These are phyloP conservation scores for Scaptomyza hsui DNA, from an alignment of 1,140 invertebrate genomes.

Conservation along the genomic window DNA sequence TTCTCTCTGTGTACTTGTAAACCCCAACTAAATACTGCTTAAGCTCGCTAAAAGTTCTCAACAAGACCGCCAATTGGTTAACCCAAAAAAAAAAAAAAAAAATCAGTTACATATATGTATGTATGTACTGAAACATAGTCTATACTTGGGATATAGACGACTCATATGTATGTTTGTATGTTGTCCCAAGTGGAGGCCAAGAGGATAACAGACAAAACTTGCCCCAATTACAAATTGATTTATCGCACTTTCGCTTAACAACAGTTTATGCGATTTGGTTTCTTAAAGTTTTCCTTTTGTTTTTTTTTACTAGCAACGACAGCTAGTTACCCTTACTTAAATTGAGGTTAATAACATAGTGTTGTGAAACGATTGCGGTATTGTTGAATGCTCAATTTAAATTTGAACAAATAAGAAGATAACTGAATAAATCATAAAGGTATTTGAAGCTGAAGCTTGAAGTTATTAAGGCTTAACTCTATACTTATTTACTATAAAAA, in stretches of 20 bases:
- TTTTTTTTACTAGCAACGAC: conserved; percentile 31
- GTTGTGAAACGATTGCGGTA: no score
- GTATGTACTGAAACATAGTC: conserved; percentile 1
- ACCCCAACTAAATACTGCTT: conserved; percentile 37
- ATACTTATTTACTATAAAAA: no score
- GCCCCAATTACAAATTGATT: conserved; percentile 61
- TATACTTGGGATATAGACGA: conserved; percentile 12
- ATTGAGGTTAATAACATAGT: no score
- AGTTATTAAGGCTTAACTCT: no score
- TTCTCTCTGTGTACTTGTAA: neutral
- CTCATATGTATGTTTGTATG: neutral
- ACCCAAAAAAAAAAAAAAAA: conserved; percentile 1
- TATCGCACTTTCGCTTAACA: conserved; percentile 57
- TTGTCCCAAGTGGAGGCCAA: neutral
- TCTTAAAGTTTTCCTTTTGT: conserved; percentile 20
- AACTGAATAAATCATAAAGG: no score
- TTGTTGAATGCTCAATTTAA: no score
- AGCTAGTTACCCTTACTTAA: conserved; percentile 21
- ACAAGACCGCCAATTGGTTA: conserved; percentile 28
- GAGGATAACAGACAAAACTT: conserved; percentile 28
- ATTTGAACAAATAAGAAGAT: no score
- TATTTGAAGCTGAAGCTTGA: no score
- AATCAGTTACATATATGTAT: conserved; percentile 7
- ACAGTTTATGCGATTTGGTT: conserved; percentile 58
- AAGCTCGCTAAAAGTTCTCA: conserved; percentile 39